Conservation (phyloP, 37 sponge, comb jelly and placozoan genomes). For the Trichoplax adhaerens region DNA sequence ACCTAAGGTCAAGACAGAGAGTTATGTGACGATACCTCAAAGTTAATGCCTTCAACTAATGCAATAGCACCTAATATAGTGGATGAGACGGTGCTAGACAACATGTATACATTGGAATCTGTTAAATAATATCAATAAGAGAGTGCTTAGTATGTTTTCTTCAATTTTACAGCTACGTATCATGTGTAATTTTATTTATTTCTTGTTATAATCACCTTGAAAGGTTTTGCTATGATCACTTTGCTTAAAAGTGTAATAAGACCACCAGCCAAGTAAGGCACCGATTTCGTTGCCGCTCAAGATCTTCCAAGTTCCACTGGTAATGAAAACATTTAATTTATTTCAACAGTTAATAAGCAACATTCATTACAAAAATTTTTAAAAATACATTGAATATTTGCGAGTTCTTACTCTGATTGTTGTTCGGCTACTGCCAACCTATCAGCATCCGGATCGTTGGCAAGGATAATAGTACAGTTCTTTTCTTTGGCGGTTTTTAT, state of each 20-base stretch:
- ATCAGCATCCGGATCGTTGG: conserved; percentile 98
- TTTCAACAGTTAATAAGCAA: neutral
- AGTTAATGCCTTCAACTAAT: conserved; percentile 65
- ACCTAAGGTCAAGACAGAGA: neutral
- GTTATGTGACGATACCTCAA: conserved; percentile 19
- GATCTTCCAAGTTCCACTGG: conserved; percentile 53
- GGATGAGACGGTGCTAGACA: conserved; percentile 88
- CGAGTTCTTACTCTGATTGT: conserved; percentile 1
- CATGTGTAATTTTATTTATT: neutral
- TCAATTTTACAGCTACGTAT: neutral
- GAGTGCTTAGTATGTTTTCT: neutral
- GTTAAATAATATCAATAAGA: conserved; percentile 1
- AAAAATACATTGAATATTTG: neutral
- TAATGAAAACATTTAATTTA: neutral
- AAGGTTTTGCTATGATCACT: conserved; percentile 12
- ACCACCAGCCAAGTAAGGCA: conserved; percentile 74
- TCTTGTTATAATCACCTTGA: neutral
- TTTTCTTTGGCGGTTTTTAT: conserved; percentile 62
- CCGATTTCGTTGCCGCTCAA: conserved; percentile 97
- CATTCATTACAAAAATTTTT: neutral
- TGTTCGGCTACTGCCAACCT: conserved; percentile 86
- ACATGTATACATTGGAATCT: conserved; percentile 55
- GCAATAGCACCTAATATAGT: conserved; percentile 74
- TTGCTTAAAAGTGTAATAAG: conserved; percentile 55
- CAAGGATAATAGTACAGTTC: conserved; percentile 58